Percentiles rank a stretch among this genome's conserved stretches.
These are phyloP conservation scores for human DNA, from an alignment of 2,113 vertebrate genomes.

Conservation along the genomic window GRCh38 chr2:201740501-201741000, in stretches of 20 bases:
- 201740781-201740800: not conserved
- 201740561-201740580: not conserved
- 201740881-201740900: not conserved
- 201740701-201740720: not conserved
- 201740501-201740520: slow-evolving; percentile 14
- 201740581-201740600: slow-evolving; percentile 1
- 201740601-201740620: slow-evolving; percentile 26
- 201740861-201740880: not conserved
- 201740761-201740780: not conserved
- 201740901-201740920: not conserved
- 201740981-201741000: not conserved
- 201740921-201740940: not conserved
- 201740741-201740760: not conserved
- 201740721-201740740: slow-evolving; percentile 22
- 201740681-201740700: not conserved
- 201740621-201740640: not conserved
- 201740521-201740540: slow-evolving; percentile 27
- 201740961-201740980: not conserved
- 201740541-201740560: slow-evolving; percentile 34
- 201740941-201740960: not conserved
- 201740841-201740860: slow-evolving; percentile 14
- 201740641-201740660: not conserved
- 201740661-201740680: slow-evolving; percentile 24
- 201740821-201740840: not conserved
- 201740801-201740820: not conserved